Evolutionary conservation across 1,140 invertebrate genomes (phyloP).

Genomic region (Zaprionus vittiger): DNA sequence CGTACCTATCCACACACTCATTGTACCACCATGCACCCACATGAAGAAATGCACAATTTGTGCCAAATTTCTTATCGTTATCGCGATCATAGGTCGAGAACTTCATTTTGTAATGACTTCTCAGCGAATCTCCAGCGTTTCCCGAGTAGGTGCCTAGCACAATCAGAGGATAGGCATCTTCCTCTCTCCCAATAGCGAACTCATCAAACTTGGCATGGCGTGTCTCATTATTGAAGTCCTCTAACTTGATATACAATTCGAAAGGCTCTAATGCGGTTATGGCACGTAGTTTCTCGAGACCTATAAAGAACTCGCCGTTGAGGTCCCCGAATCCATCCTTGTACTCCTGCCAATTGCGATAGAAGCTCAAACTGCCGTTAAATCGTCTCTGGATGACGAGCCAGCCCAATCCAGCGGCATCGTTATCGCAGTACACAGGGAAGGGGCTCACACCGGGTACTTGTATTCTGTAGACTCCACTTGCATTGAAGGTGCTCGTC

Average conservation of each 20-base stretch:
- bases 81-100: constrained; percentile 85
- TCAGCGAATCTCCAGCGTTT: constrained; percentile 60
- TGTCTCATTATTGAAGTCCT: constrained; percentile 86
- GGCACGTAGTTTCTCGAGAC: constrained; percentile 86
- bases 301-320: constrained; percentile 87
- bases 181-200: constrained; percentile 88
- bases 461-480: constrained; percentile 31
- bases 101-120: constrained; percentile 68
- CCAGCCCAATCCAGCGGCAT: constrained; percentile 85
- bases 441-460: constrained; percentile 50
- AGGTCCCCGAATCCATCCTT: constrained; percentile 87
- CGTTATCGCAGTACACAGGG: constrained; percentile 53
- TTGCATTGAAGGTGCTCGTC: constrained; percentile 7
- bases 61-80: constrained; percentile 88
- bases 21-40: constrained; percentile 89
- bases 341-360: constrained; percentile 87
- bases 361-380: constrained; percentile 88
- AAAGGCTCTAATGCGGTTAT: constrained; percentile 87
- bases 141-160: constrained; percentile 86
- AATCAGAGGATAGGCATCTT: constrained; percentile 87
- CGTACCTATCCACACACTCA: constrained; percentile 69
- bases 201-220: constrained; percentile 87
- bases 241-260: constrained; percentile 87
- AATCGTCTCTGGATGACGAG: constrained; percentile 87
- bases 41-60: constrained; percentile 88